A percentile compares a stretch with the other conserved stretches of the same genome.
phyloP scores from a whole-genome alignment of 2,113 vertebrate species.

The Sorex fumeus region DNA sequence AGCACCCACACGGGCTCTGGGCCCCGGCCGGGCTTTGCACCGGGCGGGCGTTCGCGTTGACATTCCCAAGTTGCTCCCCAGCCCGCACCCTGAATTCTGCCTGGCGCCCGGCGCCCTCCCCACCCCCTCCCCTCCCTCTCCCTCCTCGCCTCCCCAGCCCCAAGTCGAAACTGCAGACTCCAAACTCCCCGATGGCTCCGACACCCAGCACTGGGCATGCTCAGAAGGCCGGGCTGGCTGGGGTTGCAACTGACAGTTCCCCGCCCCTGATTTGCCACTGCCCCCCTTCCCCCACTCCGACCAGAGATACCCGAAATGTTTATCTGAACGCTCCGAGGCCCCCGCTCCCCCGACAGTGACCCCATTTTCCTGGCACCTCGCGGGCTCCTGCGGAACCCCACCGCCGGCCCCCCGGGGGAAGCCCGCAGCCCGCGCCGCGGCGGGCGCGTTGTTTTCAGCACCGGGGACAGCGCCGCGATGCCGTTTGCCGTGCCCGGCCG shows the following conservation, averaged over 20 bases:
- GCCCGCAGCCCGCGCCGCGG: constrained; percentile 51
- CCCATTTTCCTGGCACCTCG: constrained; percentile 87
- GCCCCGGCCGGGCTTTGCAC: not conserved
- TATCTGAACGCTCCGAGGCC: constrained; percentile 81
- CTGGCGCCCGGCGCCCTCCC: constrained; percentile 59
- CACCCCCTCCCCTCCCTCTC: constrained; percentile 39
- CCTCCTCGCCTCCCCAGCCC: constrained; percentile 69
- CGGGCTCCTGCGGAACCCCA: constrained; percentile 79
- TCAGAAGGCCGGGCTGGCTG: constrained; percentile 82
- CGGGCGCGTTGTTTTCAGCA: constrained; percentile 88
- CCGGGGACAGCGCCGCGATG: constrained; percentile 89
- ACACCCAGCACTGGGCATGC: constrained; percentile 82
- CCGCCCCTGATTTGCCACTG: constrained; percentile 84
- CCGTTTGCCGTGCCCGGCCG: not conserved
- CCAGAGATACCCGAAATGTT: constrained; percentile 82
- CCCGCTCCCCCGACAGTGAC: constrained; percentile 88
- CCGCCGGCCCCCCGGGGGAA: constrained; percentile 81
- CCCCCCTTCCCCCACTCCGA: constrained; percentile 84
- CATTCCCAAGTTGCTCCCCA: constrained; percentile 36
- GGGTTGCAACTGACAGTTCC: constrained; percentile 81
- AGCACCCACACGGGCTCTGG: not conserved
- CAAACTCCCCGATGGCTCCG: constrained; percentile 85
- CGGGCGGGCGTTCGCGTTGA: not conserved
- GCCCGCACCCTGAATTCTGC: constrained; percentile 58
- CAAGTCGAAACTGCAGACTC: constrained; percentile 81